Percentiles rank a stretch among this genome's conserved stretches.
Evolutionary conservation across 2,113 vertebrate genomes (phyloP).

Genomic region (Peromyscus californicus): DNA sequence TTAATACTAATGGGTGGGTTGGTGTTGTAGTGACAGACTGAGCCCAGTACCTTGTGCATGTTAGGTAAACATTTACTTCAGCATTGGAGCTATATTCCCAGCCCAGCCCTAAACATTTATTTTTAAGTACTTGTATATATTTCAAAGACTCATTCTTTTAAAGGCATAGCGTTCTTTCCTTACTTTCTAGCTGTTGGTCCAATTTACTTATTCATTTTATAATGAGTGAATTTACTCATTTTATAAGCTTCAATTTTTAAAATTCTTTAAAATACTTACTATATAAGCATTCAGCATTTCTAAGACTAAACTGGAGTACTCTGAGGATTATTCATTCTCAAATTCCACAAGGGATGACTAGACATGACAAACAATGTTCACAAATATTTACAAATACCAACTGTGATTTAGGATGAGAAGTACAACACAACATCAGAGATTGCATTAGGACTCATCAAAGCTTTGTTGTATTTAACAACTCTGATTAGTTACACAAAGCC

Average conservation of each 20-base stretch:
- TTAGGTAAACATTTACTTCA: not conserved
- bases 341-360: not conserved
- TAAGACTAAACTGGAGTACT: conserved; percentile 13
- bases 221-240: not conserved
- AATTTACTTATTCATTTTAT: not conserved
- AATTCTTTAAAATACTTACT: not conserved
- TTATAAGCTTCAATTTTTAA: conserved; percentile 9
- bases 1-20: not conserved
- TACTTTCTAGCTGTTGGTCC: not conserved
- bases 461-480: conserved; percentile 52
- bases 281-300: conserved; percentile 24
- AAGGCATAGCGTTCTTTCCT: not conserved
- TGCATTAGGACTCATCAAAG: conserved; percentile 43
- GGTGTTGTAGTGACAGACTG: not conserved
- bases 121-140: not conserved
- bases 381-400: conserved; percentile 32
- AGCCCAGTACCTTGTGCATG: too few relatives aligned
- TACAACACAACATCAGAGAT: conserved; percentile 7
- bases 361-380: not conserved
- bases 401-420: not conserved
- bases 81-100: not conserved
- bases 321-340: not conserved
- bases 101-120: not conserved
- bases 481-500: conserved; percentile 10
- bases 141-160: not conserved